Evolutionary conservation across 2,888 invertebrate genomes (phyloP).

Genomic region (Tinea pellionella): DNA sequence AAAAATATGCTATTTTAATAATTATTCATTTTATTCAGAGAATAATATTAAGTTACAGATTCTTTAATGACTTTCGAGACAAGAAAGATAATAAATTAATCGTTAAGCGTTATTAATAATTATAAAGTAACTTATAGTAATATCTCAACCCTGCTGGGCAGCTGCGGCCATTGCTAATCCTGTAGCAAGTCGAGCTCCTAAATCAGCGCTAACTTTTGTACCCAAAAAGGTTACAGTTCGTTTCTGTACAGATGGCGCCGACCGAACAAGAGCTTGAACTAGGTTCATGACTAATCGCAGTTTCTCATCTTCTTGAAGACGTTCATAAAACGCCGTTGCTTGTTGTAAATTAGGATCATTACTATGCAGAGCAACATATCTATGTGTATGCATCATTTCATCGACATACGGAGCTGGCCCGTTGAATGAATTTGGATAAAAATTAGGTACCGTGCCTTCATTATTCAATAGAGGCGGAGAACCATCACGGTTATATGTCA

Average conservation of each 20-base stretch:
- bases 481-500: conserved; percentile 52
- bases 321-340: conserved; percentile 78
- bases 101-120: not conserved
- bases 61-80: not conserved
- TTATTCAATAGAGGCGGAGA: conserved; percentile 77
- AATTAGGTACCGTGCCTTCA: conserved; percentile 89
- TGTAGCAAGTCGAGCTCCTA: not conserved
- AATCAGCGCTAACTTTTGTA: conserved; percentile 4
- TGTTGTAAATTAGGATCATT: conserved; percentile 60
- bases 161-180: conserved; percentile 7
- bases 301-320: conserved; percentile 75
- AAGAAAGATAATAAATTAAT: not conserved
- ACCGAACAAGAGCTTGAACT: conserved; percentile 10
- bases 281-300: conserved; percentile 44
- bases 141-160: not conserved
- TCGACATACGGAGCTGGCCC: conserved; percentile 79
- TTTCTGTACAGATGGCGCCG: conserved; percentile 17
- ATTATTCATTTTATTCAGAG: not conserved
- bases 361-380: conserved; percentile 26
- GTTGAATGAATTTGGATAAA: conserved; percentile 92
- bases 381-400: conserved; percentile 27
- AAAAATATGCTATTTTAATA: not conserved
- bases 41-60: not conserved
- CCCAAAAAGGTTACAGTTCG: conserved; percentile 14
- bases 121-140: not conserved